Evolutionary conservation across 2,113 vertebrate genomes (phyloP).

Genomic region (Tinamus guttatus): DNA sequence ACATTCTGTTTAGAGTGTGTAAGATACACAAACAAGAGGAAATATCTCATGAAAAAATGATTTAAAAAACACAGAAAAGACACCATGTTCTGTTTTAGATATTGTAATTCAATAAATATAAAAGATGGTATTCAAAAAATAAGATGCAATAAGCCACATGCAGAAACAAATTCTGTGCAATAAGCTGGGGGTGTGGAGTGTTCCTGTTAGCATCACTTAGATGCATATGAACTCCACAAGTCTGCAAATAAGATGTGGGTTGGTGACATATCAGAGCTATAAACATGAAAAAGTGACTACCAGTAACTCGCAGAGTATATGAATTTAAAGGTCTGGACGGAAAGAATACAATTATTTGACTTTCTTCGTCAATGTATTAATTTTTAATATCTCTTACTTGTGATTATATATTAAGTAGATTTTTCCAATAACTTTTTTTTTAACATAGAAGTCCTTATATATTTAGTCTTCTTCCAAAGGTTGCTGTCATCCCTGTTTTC

Average conservation of each 20-base stretch:
- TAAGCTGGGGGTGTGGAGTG: not conserved
- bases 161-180: not conserved
- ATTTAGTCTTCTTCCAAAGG: not conserved
- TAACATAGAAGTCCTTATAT: fast-evolving
- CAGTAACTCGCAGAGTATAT: not conserved
- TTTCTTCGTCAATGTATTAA: not conserved
- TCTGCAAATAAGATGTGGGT: not conserved
- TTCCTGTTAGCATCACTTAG: not conserved
- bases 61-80: not conserved
- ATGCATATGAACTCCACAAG: not conserved
- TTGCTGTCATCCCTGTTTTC: not conserved
- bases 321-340: not conserved
- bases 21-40: not conserved
- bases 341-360: not conserved
- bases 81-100: not conserved
- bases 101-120: not conserved
- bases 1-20: not conserved
- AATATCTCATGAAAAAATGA: not conserved
- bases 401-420: not conserved
- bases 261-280: not conserved
- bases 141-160: not conserved
- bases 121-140: not conserved
- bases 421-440: not conserved
- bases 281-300: not conserved
- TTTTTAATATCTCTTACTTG: not conserved